These are phyloP conservation scores for Garra rufa DNA, from an alignment of 2,113 vertebrate species.

Conservation along the genomic window DNA sequence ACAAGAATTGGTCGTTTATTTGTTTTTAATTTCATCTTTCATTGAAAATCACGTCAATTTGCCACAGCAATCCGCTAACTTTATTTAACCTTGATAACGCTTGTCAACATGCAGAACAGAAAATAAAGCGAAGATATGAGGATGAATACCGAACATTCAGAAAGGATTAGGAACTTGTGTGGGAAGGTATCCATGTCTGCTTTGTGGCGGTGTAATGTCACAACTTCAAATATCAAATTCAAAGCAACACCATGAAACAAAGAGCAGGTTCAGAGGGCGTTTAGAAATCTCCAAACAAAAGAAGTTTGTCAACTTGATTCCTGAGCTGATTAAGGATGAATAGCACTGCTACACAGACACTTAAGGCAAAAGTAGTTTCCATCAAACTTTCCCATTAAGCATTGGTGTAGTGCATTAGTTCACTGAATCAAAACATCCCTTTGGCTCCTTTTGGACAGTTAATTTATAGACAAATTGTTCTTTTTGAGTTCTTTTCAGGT, in stretches of 20 bases:
- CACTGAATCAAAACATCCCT: neutral
- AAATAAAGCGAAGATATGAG: neutral
- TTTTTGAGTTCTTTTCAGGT: neutral
- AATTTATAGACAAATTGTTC: neutral
- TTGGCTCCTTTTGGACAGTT: neutral
- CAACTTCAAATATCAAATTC: conserved; percentile 5
- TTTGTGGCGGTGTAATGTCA: neutral
- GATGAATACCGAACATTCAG: neutral
- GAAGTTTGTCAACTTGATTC: neutral
- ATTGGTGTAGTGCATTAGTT: neutral
- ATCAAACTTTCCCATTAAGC: neutral
- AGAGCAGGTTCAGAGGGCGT: neutral
- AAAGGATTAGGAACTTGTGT: conserved; percentile 14
- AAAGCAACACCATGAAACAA: conserved; percentile 12
- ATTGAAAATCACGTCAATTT: neutral
- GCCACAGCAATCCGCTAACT: neutral
- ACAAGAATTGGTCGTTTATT: neutral
- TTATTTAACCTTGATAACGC: neutral
- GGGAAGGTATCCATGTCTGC: neutral
- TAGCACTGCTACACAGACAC: neutral
- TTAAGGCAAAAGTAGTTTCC: neutral
- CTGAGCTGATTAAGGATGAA: neutral
- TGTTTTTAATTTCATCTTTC: neutral
- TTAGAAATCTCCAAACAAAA: neutral
- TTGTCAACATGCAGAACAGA: neutral